Conservation (phyloP, 2,888 invertebrate species). For the Philereme vetulata region DNA sequence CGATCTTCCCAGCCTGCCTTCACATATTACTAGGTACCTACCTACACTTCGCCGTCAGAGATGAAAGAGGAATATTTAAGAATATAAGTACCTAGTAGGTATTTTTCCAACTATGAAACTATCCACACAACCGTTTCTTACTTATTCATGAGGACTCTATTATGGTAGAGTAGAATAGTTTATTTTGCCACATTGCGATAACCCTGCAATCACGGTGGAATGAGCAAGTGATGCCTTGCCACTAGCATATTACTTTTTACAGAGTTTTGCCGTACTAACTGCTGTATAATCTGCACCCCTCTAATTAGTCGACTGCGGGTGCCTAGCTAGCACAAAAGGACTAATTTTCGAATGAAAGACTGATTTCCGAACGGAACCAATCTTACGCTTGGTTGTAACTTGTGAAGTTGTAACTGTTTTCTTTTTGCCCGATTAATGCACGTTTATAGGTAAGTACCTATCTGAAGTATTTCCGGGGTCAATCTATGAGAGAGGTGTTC, state of each 20-base stretch:
- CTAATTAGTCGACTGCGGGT: slow-evolving; percentile 24
- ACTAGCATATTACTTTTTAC: slow-evolving; percentile 11
- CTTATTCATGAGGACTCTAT: too few relatives aligned
- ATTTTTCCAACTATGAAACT: too few relatives aligned
- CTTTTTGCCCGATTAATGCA: too few relatives aligned
- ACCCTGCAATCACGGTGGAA: slow-evolving; percentile 17
- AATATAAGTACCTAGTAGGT: too few relatives aligned
- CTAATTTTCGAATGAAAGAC: slow-evolving; percentile 19
- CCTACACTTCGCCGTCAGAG: too few relatives aligned
- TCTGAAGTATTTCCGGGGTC: too few relatives aligned
- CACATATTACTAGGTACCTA: too few relatives aligned
- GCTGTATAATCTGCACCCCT: slow-evolving; percentile 6
- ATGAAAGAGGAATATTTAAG: too few relatives aligned
- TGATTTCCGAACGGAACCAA: slow-evolving; percentile 25
- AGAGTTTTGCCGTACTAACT: slow-evolving; percentile 13
- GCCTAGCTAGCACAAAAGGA: slow-evolving; percentile 16
- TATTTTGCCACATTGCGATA: slow-evolving; percentile 6
- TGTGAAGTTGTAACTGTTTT: neutral
- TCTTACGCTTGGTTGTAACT: slow-evolving; percentile 5
- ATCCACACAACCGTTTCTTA: too few relatives aligned
- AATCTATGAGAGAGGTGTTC: too few relatives aligned
- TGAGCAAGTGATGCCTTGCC: slow-evolving; percentile 12
- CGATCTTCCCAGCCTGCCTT: too few relatives aligned
- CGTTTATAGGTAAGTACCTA: too few relatives aligned
- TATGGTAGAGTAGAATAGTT: neutral